Percentiles rank a stretch among this genome's conserved stretches.
Evolutionary conservation across 2,797 vertebrate genomes (phyloP).

Genomic region (Smutsia gigantea): DNA sequence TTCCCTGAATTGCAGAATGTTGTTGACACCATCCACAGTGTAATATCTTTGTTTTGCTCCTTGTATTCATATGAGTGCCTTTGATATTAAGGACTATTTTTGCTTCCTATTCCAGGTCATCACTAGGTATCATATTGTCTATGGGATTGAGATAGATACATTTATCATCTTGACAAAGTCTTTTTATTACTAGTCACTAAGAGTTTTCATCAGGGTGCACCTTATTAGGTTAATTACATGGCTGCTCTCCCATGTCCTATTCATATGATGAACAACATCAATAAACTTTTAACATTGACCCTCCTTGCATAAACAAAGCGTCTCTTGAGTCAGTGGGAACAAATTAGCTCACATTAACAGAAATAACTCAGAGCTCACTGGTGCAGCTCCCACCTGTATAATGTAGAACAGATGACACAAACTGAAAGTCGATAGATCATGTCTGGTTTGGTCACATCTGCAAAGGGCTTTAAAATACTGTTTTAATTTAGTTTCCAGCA

Average conservation of each 20-base stretch:
- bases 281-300: constrained; percentile 55
- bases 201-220: constrained; percentile 31
- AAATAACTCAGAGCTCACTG: constrained; percentile 50
- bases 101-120: not conserved
- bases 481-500: constrained; percentile 56
- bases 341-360: constrained; percentile 61
- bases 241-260: constrained; percentile 59
- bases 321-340: constrained; percentile 57
- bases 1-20: constrained; percentile 37
- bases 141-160: not conserved
- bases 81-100: not conserved
- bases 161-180: constrained; percentile 50
- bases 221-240: constrained; percentile 40
- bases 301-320: constrained; percentile 50
- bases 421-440: not conserved
- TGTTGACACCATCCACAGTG: not conserved
- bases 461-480: constrained; percentile 26
- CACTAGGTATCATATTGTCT: not conserved
- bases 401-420: constrained; percentile 58
- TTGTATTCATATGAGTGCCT: not conserved
- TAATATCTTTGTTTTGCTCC: not conserved
- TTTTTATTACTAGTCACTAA: constrained; percentile 34
- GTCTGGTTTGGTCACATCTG: not conserved
- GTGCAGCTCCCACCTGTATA: constrained; percentile 55
- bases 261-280: constrained; percentile 68